Evolutionary conservation across 2,113 vertebrate genomes (phyloP), one percentile per base, ranked within the genome.

Genomic region (Syngnathoides biaculeatus): DNA sequence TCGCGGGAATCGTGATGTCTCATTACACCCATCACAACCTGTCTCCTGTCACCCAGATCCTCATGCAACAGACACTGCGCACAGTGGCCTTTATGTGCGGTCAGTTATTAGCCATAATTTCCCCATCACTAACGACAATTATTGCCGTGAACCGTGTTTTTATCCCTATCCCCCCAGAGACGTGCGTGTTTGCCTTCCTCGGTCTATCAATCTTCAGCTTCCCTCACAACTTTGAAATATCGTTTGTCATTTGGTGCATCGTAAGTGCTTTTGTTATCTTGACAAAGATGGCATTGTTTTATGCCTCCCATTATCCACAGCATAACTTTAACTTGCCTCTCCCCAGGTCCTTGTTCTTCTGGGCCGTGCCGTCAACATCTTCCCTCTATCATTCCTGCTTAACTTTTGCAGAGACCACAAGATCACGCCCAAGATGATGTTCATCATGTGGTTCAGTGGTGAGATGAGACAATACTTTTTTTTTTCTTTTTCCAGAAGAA

Each of bases 361-460:
- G 2, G 97, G 95, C 61, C 92, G 97, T 84, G 96, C 96, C 0
- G 92, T 98, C 70, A 99, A 99, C 84, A 99, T 99, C 82, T 99
- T 98, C 75, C 97, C 97, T 0, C 92, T 99, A 27, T 95, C 97
- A 15, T 98, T 95, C 87, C 89, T 98, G 61, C 93, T 98, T 68
- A 99, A 98, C 86, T 98, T 98, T 79, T 98, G 98, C 92, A 93
- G 97, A n/a, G 97, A 99, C 71, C 95, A 98, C 82, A 98, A 97
- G 86, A 99, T 99, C 89, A 99, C 94, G 0, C 96, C 97, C 0
- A 98, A 99, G 85, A 99, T 99, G 97, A 98, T 97, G 97, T 99
- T 96, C 85, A 95, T 99, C 87, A 98, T 99, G 97, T 99, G 97
- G 97, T 98, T 99, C 74, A 99, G 97, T 35, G 97, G 97, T 98